Evolutionary conservation across 1,140 invertebrate species (phyloP).

Genomic region (Eufriesea mexicana): DNA sequence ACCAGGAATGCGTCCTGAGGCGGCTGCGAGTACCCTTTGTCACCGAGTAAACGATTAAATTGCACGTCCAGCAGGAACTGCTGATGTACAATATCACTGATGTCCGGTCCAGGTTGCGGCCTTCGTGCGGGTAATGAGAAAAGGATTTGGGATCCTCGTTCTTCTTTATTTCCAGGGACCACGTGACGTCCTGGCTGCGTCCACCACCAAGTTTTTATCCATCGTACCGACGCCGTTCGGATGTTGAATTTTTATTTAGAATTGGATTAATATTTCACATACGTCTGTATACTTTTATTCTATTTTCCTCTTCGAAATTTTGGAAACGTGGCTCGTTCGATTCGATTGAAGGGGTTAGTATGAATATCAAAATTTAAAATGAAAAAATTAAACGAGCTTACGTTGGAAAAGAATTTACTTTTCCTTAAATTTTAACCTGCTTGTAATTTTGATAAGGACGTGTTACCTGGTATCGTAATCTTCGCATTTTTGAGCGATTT

Average conservation of each 20-base stretch:
- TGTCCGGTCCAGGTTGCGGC: slow-evolving; percentile 56
- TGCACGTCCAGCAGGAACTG: slow-evolving; percentile 57
- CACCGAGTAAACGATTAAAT: slow-evolving; percentile 65
- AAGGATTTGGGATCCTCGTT: slow-evolving; percentile 22
- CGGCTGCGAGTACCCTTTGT: slow-evolving; percentile 56
- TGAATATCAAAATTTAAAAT: too few species aligned
- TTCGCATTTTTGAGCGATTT: too few species aligned
- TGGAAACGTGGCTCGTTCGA: too few species aligned
- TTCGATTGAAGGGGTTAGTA: too few species aligned
- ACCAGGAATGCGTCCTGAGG: slow-evolving; percentile 57
- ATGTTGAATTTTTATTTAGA: neutral
- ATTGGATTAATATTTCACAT: neutral
- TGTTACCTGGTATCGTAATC: too few species aligned
- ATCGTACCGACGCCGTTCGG: neutral
- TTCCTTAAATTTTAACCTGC: too few species aligned
- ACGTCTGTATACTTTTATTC: too few species aligned
- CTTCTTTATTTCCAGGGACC: slow-evolving; percentile 10
- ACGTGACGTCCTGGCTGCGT: neutral
- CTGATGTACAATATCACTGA: slow-evolving; percentile 66
- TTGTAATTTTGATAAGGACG: too few species aligned
- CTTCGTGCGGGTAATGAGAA: slow-evolving; percentile 56
- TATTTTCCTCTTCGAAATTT: too few species aligned
- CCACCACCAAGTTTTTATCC: too few species aligned
- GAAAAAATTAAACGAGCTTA: too few species aligned
- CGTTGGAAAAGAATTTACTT: too few species aligned